phyloP scores from a whole-genome alignment of 2,113 vertebrate genomes.

The Cyanistes caeruleus region DNA sequence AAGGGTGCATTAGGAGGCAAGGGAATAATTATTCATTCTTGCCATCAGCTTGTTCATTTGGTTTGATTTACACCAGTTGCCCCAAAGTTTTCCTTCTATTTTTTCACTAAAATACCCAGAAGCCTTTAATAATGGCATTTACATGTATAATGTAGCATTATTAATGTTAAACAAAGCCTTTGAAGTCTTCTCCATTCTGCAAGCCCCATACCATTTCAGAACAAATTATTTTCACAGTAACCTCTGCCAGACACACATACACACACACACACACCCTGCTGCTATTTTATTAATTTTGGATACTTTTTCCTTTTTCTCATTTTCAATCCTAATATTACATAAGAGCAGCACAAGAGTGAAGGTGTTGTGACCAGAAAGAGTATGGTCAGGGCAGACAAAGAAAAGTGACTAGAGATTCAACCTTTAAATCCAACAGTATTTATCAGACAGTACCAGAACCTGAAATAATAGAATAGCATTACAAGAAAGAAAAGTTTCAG shows the following conservation, averaged over 20 bases:
- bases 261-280: fast-evolving
- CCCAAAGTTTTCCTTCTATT: constrained; percentile 32
- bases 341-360: background rate
- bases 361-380: background rate
- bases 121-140: constrained; percentile 39
- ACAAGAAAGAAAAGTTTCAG: background rate
- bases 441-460: background rate
- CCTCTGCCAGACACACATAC: background rate
- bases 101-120: constrained; percentile 27
- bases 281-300: background rate
- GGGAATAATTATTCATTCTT: constrained; percentile 24
- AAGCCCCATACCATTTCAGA: background rate
- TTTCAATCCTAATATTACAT: background rate
- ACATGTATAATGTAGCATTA: constrained; percentile 45
- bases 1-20: background rate
- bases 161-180: constrained; percentile 18
- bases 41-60: constrained; percentile 12
- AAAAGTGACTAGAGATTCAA: background rate
- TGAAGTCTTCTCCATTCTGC: background rate
- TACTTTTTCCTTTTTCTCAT: background rate
- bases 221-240: background rate
- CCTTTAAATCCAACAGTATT: background rate
- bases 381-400: background rate
- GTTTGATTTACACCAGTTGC: constrained; percentile 22
- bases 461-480: background rate